Conservation (phyloP, 2,113 vertebrate species). For the Notothenia rossii region DNA sequence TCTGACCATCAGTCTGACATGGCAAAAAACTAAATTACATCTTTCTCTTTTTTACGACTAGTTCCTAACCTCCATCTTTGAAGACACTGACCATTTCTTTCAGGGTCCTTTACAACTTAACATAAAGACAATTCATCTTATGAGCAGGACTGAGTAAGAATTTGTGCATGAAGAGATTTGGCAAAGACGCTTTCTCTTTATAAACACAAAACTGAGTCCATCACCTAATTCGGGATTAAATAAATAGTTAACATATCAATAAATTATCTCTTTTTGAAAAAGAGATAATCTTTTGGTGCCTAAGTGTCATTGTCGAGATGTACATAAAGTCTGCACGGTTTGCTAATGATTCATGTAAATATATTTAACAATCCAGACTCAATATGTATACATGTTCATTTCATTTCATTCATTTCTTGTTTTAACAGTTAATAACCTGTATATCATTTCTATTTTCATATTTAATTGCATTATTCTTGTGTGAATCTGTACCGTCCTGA, state of each 20-base stretch:
- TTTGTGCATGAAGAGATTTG: background rate
- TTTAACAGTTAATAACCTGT: too few relatives aligned
- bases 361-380: too few relatives aligned
- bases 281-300: background rate
- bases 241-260: background rate
- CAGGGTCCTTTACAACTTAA: slow-evolving; percentile 31
- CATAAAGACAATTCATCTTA: slow-evolving; percentile 61
- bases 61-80: slow-evolving; percentile 57
- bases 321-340: too few relatives aligned
- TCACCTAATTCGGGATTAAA: background rate
- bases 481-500: too few relatives aligned
- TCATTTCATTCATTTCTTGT: too few relatives aligned
- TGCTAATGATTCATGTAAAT: too few relatives aligned
- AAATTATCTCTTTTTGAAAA: background rate
- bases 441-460: too few relatives aligned
- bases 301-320: background rate
- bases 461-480: too few relatives aligned
- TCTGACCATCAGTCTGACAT: slow-evolving; percentile 51
- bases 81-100: slow-evolving; percentile 43
- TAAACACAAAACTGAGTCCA: slow-evolving; percentile 22
- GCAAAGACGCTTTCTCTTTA: slow-evolving; percentile 52
- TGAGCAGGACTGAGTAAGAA: slow-evolving; percentile 44
- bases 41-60: slow-evolving; percentile 38
- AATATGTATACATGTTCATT: too few relatives aligned
- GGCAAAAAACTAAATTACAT: slow-evolving; percentile 62